Evolutionary conservation across 2,797 vertebrate genomes (phyloP).

Genomic region (Erethizon dorsatum): DNA sequence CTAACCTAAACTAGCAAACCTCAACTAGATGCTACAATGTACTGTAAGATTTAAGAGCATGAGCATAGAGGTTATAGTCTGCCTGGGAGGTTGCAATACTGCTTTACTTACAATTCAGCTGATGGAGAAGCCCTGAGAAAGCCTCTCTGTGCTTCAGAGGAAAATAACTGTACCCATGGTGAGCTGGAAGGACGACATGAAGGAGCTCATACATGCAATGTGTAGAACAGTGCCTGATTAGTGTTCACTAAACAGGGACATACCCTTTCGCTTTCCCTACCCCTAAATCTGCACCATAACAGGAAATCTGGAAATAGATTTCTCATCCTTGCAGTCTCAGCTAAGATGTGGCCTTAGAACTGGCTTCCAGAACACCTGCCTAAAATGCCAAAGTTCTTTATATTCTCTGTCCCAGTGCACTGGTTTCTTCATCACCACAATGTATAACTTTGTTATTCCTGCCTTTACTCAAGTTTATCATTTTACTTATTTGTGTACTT

Average conservation of each 20-base stretch:
- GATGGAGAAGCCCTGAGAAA: background rate
- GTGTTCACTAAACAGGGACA: background rate
- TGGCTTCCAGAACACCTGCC: background rate
- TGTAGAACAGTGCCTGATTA: background rate
- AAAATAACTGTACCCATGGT: rapidly evolving
- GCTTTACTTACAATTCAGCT: background rate
- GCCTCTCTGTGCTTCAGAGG: background rate
- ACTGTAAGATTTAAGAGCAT: background rate
- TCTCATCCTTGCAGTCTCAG: background rate
- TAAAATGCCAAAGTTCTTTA: rapidly evolving
- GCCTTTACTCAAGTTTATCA: background rate
- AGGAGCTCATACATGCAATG: rapidly evolving
- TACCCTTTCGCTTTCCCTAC: background rate
- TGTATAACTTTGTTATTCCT: too few species aligned
- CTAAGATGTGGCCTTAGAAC: background rate
- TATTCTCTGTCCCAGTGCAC: rapidly evolving
- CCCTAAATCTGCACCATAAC: rapidly evolving
- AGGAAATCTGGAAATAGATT: background rate
- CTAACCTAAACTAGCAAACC: background rate
- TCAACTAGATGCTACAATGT: background rate
- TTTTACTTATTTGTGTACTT: background rate
- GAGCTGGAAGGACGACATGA: background rate
- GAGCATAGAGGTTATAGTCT: background rate
- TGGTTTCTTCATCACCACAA: too few species aligned
- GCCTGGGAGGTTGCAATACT: background rate